phyloP scores from a whole-genome alignment of 2,888 invertebrate genomes.

The Rhyacophila evoluta region DNA sequence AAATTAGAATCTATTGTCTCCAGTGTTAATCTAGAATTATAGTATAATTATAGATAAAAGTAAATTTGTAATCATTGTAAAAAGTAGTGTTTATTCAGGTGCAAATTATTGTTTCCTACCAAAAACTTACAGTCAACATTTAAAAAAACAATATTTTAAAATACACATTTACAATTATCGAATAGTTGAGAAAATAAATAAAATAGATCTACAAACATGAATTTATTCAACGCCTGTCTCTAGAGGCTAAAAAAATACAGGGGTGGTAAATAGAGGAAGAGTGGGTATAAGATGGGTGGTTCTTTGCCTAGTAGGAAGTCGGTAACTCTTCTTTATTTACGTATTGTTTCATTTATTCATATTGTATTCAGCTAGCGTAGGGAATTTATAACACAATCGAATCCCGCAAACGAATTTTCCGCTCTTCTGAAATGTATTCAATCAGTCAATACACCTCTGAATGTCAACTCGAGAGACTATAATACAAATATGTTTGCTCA shows the following conservation, averaged over 20 bases:
- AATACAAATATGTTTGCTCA: neutral
- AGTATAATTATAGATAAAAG: too few relatives aligned
- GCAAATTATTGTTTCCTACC: too few relatives aligned
- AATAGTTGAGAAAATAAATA: too few relatives aligned
- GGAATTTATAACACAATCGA: slow-evolving; percentile 7
- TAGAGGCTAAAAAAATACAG: neutral
- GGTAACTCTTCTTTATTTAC: slow-evolving; percentile 9
- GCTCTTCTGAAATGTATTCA: neutral
- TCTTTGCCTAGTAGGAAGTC: neutral
- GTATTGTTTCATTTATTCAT: slow-evolving; percentile 21
- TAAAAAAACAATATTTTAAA: too few relatives aligned
- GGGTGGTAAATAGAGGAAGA: neutral
- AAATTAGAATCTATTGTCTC: too few relatives aligned
- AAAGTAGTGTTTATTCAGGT: too few relatives aligned
- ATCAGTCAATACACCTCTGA: neutral
- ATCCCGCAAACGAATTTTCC: neutral
- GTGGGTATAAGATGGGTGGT: neutral
- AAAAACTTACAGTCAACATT: too few relatives aligned
- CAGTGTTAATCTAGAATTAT: too few relatives aligned
- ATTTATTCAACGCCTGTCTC: neutral
- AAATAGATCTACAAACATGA: neutral
- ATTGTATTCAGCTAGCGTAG: neutral
- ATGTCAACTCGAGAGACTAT: neutral
- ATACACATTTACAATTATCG: too few relatives aligned
- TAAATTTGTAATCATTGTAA: too few relatives aligned